Evolutionary conservation across 2,888 invertebrate genomes (phyloP).

Genomic region (Aproaerema taeniolella): DNA sequence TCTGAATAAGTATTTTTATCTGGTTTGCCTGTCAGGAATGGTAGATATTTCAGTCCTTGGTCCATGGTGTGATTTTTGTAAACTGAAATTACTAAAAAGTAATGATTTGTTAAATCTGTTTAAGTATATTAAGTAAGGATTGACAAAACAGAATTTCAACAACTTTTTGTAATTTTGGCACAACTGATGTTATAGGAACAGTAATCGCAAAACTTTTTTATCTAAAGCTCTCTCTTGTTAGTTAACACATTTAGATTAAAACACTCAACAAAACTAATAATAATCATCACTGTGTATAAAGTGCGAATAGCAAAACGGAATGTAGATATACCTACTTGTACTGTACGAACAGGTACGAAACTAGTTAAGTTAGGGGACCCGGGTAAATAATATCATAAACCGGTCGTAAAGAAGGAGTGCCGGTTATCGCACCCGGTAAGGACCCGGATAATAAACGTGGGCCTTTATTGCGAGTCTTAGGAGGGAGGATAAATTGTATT

Average conservation of each 20-base stretch:
- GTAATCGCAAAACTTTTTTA: too few relatives aligned
- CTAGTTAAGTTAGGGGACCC: constrained; percentile 13
- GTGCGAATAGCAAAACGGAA: constrained; percentile 7
- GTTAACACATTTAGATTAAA: too few relatives aligned
- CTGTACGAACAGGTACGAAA: constrained; percentile 5
- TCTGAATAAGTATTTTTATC: constrained; percentile 11
- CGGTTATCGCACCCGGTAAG: constrained; percentile 25
- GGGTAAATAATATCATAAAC: constrained; percentile 36
- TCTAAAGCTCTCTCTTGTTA: too few relatives aligned
- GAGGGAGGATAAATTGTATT: constrained; percentile 24
- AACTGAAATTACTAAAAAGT: too few relatives aligned
- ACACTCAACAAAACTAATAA: constrained; percentile 3
- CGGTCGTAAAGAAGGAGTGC: constrained; percentile 19
- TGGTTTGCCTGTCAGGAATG: too few relatives aligned
- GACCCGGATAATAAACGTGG: constrained; percentile 23
- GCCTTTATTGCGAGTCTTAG: constrained; percentile 20
- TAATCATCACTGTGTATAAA: neutral
- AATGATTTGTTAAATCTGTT: too few relatives aligned
- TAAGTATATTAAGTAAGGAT: too few relatives aligned
- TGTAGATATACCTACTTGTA: neutral
- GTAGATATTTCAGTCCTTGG: too few relatives aligned
- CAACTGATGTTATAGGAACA: too few relatives aligned
- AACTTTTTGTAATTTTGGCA: too few relatives aligned
- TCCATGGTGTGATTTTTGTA: too few relatives aligned
- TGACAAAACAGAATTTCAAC: too few relatives aligned